phyloP scores from a whole-genome alignment of 2,888 invertebrate species.

The Teleogryllus oceanicus region DNA sequence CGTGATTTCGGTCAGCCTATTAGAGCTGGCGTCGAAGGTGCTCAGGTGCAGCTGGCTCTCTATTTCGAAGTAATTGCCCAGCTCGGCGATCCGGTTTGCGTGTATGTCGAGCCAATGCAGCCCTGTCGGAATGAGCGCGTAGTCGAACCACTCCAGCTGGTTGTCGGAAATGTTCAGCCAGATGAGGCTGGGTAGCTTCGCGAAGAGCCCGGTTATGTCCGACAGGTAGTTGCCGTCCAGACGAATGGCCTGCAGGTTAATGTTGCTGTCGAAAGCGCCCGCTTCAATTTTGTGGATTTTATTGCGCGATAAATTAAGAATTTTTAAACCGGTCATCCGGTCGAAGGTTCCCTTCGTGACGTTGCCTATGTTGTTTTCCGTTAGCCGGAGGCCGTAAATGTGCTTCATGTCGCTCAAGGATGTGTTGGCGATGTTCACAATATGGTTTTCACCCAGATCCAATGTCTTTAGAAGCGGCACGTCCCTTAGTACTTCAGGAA shows the following conservation, averaged over 20 bases:
- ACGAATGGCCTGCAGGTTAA: slow-evolving; percentile 74
- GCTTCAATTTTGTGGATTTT: slow-evolving; percentile 74
- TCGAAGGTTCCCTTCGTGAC: slow-evolving; percentile 76
- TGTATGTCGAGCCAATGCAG: slow-evolving; percentile 83
- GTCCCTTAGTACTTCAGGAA: slow-evolving; percentile 68
- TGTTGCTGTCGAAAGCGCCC: slow-evolving; percentile 72
- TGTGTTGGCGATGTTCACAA: slow-evolving; percentile 70
- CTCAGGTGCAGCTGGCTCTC: slow-evolving; percentile 74
- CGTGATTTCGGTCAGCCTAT: slow-evolving; percentile 75
- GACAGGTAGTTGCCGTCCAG: slow-evolving; percentile 77
- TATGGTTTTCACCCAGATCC: slow-evolving; percentile 81
- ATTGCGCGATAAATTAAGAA: slow-evolving; percentile 78
- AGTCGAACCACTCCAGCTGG: slow-evolving; percentile 77
- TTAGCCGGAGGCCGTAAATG: slow-evolving; percentile 75
- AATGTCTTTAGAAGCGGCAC: slow-evolving; percentile 74
- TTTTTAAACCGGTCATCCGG: slow-evolving; percentile 73
- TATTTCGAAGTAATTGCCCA: slow-evolving; percentile 81
- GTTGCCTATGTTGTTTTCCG: slow-evolving; percentile 79
- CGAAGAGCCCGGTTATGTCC: slow-evolving; percentile 74
- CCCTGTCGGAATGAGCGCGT: slow-evolving; percentile 78
- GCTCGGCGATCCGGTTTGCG: slow-evolving; percentile 75
- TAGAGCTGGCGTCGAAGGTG: slow-evolving; percentile 78
- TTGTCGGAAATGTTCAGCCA: slow-evolving; percentile 87
- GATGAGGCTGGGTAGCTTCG: slow-evolving; percentile 73
- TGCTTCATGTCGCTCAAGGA: slow-evolving; percentile 78